Evolutionary conservation across 2,113 vertebrate species (phyloP), one percentile per base, ranked within the genome.

Genomic region (Setophaga petechia): DNA sequence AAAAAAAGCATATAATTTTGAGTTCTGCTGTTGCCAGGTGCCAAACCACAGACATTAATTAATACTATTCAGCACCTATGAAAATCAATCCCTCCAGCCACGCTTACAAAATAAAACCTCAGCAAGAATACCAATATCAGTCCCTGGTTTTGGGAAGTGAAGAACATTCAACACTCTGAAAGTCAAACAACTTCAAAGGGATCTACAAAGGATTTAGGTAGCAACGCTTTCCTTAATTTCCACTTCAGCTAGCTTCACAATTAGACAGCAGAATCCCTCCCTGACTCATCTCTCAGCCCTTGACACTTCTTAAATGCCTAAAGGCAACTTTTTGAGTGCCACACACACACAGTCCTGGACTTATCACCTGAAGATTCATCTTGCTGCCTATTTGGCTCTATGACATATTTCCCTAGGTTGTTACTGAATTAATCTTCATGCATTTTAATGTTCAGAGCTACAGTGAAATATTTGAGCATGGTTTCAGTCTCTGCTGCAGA

Each of bases 1-100:
- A 94, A 84, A 94, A 88, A 74, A 20, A 73, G 4, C 17, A 51
- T 59, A 25, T 83, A 27, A 77, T 91, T 92, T 67, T 68, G 47
- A 76, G 30, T 85, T 76, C 43, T 76, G 22, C 21, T 7, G 24
- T 85, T 95, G 27, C 16, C 74, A 76, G 35, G 39, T 95, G 51
- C n/a, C 23, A 80, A 82, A 55, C 15, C 82, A 62, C 33, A 87
- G 16, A 33, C 3, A 31, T 43, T 63, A 87, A 87, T 79, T 94
- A 91, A 87, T 63, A n/a, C 15, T 87, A 25, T 61, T 62, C 62
- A 58, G 1, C 41, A 94, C 5, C 58, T 83, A 30, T n/a, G 37
- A 95, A 94, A 89, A 77, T 74, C 23, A 43, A 66, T 20, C 37
- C 54, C 46, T 85, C 18, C 24, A 83, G 75, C 5, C 46, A 62